phyloP scores from a whole-genome alignment of 2,888 invertebrate genomes.

The Drosophila kanekoi region DNA sequence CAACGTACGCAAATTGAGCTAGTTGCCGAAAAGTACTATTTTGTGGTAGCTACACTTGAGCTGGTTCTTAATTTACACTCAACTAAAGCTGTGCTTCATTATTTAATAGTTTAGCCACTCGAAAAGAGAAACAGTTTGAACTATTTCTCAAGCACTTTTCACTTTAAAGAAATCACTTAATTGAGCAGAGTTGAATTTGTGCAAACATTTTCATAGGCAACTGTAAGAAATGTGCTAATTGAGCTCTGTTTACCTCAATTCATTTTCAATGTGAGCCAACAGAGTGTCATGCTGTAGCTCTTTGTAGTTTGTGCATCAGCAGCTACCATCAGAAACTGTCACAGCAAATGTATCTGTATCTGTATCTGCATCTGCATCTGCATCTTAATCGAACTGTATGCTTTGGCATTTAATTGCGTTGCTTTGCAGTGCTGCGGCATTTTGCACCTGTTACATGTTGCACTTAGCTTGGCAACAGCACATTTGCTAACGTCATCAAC shows the following conservation, averaged over 20 bases:
- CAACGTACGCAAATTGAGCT: not conserved
- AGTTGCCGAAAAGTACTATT: not conserved
- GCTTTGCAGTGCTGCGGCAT: slow-evolving; percentile 29
- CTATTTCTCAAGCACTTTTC: not conserved
- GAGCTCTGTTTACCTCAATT: not conserved
- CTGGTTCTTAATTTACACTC: not conserved
- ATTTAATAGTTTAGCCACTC: not conserved
- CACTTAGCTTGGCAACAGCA: slow-evolving; percentile 20
- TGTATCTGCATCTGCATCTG: not conserved
- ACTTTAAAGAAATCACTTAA: not conserved
- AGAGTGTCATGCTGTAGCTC: not conserved
- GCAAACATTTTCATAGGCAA: slow-evolving; percentile 25
- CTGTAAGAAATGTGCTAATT: slow-evolving; percentile 14
- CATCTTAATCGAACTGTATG: slow-evolving; percentile 44
- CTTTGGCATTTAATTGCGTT: slow-evolving; percentile 37
- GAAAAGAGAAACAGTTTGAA: not conserved
- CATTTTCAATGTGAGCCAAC: slow-evolving; percentile 1
- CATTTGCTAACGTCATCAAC: slow-evolving; percentile 46
- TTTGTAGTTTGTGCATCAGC: slow-evolving; percentile 14
- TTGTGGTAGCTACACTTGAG: not conserved
- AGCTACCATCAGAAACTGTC: slow-evolving; percentile 3
- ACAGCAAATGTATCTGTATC: not conserved
- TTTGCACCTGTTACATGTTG: slow-evolving; percentile 52
- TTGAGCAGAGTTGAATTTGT: not conserved
- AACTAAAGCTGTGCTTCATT: too few relatives aligned